phyloP scores from a whole-genome alignment of 2,113 vertebrate species.

The Pristiophorus japonicus region DNA sequence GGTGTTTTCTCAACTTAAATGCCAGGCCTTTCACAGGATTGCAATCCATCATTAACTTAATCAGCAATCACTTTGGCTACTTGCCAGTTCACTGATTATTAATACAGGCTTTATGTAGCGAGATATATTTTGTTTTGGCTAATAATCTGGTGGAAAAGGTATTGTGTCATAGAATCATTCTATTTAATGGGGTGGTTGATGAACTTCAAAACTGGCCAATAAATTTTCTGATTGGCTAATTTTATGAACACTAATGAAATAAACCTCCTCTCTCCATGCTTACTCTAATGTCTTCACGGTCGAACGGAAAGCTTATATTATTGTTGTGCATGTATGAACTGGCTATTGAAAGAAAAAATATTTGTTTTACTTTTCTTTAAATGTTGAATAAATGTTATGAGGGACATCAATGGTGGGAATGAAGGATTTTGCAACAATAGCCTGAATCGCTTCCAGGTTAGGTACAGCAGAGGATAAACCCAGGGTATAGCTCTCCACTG shows the following conservation, averaged over 20 bases:
- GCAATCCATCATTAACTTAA: constrained; percentile 34
- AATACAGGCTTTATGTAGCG: constrained; percentile 19
- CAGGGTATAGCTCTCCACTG: not conserved
- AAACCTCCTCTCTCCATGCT: not conserved
- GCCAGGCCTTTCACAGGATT: not conserved
- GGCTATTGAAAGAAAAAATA: not conserved
- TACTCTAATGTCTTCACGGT: not conserved
- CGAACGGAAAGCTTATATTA: not conserved
- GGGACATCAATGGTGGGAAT: not conserved
- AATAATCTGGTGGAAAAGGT: constrained; percentile 22
- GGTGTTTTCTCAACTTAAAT: constrained; percentile 38
- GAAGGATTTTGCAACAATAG: not conserved
- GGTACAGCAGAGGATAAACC: not conserved
- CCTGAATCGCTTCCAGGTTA: not conserved
- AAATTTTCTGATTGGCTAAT: constrained; percentile 33
- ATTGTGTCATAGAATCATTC: constrained; percentile 9
- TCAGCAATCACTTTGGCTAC: not conserved
- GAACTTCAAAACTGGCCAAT: constrained; percentile 24
- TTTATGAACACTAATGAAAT: constrained; percentile 22
- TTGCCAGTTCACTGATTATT: constrained; percentile 31
- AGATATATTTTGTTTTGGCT: constrained; percentile 27
- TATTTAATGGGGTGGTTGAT: constrained; percentile 34
- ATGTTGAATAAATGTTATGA: not conserved
- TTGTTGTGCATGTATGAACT: not conserved
- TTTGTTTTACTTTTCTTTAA: not conserved